Percentiles rank a stretch among this genome's conserved stretches.
Evolutionary conservation across 2,888 invertebrate species (phyloP).

Genomic region (Nowickia ferox): DNA sequence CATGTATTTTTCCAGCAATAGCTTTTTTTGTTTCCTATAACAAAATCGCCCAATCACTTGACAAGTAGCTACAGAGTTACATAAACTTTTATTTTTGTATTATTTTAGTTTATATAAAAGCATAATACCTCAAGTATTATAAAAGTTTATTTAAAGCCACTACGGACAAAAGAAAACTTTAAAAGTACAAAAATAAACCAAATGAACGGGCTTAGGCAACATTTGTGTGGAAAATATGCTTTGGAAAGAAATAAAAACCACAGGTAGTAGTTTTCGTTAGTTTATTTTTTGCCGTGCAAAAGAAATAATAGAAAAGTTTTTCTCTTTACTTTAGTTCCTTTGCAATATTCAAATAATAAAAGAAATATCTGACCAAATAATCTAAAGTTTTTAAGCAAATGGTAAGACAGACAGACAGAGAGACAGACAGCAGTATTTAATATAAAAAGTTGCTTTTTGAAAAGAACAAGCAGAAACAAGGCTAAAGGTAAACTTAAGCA

Average conservation of each 20-base stretch:
- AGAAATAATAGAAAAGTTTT: neutral
- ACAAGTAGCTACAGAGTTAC: neutral
- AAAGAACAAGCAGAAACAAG: neutral
- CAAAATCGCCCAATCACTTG: constrained; percentile 20
- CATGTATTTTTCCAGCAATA: neutral
- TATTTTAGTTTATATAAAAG: constrained; percentile 21
- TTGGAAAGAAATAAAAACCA: constrained; percentile 11
- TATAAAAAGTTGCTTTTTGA: constrained; percentile 9
- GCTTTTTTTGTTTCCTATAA: neutral
- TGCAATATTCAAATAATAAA: neutral
- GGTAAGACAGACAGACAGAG: neutral
- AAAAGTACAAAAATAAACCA: neutral
- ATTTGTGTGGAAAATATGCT: constrained; percentile 17
- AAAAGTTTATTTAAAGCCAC: constrained; percentile 40
- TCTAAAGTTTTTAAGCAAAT: neutral
- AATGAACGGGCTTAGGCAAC: constrained; percentile 2
- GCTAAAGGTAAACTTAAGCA: constrained; percentile 3
- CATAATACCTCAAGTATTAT: neutral
- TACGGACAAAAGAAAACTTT: neutral
- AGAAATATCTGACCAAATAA: constrained; percentile 11
- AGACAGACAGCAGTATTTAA: neutral
- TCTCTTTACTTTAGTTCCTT: neutral
- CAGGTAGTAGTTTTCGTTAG: neutral
- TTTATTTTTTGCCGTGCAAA: neutral
- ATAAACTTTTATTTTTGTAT: constrained; percentile 17